phyloP scores from a whole-genome alignment of 1,140 invertebrate species.

The Drosophila suzukii region DNA sequence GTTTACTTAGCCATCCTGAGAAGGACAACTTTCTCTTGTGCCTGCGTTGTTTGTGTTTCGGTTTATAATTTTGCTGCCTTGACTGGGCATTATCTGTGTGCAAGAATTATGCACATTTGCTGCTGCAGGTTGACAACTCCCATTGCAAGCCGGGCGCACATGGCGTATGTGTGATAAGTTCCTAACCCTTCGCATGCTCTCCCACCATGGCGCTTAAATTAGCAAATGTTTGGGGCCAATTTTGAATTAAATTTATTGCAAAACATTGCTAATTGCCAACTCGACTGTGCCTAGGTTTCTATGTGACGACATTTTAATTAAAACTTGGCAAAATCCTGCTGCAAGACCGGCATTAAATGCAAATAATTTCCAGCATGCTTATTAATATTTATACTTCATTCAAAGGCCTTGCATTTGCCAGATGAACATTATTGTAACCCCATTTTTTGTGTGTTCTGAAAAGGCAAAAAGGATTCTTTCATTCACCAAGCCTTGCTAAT shows the following conservation, averaged over 20 bases:
- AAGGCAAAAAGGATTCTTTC: neutral
- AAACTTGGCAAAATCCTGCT: conserved; percentile 57
- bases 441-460: conserved; percentile 1
- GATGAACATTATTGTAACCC: conserved; percentile 13
- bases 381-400: conserved; percentile 45
- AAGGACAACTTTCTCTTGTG: conserved; percentile 31
- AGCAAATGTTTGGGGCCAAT: conserved; percentile 61
- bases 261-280: conserved; percentile 74
- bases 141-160: conserved; percentile 48
- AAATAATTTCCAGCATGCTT: conserved; percentile 41
- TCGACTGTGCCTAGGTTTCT: conserved; percentile 40
- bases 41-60: conserved; percentile 39
- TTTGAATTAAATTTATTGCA: conserved; percentile 68
- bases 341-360: conserved; percentile 36
- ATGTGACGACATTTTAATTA: conserved; percentile 79
- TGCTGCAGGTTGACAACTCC: conserved; percentile 65
- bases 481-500: conserved; percentile 6
- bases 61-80: conserved; percentile 58
- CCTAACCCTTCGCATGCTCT: conserved; percentile 1
- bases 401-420: conserved; percentile 23
- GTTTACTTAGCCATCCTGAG: conserved; percentile 48
- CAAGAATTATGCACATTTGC: conserved; percentile 76
- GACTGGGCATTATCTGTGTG: conserved; percentile 49
- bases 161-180: conserved; percentile 55
- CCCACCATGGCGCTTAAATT: conserved; percentile 20